These are phyloP conservation scores for Pachypsylla venusta DNA, from an alignment of 1,140 invertebrate species.

Conservation along the genomic window DNA sequence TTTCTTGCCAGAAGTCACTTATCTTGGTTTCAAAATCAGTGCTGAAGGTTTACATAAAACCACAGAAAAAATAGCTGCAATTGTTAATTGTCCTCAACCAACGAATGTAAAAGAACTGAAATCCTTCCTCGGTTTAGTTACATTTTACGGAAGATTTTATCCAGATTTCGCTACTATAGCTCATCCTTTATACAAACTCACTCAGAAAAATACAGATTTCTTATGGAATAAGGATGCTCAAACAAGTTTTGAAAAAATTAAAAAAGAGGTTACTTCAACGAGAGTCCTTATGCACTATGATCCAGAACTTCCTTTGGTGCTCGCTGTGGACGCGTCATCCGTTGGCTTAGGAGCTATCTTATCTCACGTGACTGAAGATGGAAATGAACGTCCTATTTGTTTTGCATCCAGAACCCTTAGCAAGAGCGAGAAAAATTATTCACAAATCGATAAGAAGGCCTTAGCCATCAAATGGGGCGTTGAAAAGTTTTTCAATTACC, in stretches of 20 bases:
- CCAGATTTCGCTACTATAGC: constrained; percentile 14
- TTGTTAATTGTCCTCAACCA: not conserved
- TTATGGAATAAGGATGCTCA: constrained; percentile 21
- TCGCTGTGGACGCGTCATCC: not conserved
- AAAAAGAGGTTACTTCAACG: constrained; percentile 22
- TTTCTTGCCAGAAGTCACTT: too few species aligned
- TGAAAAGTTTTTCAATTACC: constrained; percentile 30
- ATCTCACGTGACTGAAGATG: not conserved
- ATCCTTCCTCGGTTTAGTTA: constrained; percentile 28
- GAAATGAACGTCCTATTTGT: constrained; percentile 32
- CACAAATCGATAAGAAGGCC: constrained; percentile 34
- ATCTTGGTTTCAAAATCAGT: too few species aligned
- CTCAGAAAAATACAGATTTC: constrained; percentile 1
- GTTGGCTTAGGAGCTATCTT: not conserved
- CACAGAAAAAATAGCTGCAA: too few species aligned
- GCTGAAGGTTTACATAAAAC: too few species aligned
- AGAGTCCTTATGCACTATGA: too few species aligned
- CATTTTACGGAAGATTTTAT: constrained; percentile 27
- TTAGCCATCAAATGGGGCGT: constrained; percentile 30
- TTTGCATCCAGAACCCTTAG: constrained; percentile 32
- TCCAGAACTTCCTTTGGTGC: not conserved
- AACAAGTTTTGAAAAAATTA: constrained; percentile 31
- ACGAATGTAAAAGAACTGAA: constrained; percentile 16
- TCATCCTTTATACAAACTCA: constrained; percentile 16
- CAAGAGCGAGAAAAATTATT: constrained; percentile 26